phyloP scores from a whole-genome alignment of 2,113 vertebrate species.

The Camarhynchus parvulus region DNA sequence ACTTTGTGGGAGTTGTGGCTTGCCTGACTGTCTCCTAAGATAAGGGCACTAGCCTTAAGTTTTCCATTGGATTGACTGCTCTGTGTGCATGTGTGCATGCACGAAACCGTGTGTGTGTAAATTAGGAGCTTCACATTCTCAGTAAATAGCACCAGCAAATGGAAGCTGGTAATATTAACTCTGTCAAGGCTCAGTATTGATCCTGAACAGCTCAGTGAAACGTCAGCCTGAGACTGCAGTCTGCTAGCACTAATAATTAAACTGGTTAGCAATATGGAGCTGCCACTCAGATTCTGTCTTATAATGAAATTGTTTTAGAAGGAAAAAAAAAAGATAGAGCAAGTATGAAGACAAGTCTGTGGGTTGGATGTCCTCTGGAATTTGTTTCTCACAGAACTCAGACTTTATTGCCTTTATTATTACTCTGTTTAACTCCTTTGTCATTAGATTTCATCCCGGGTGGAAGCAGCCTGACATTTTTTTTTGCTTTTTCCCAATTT shows the following conservation, averaged over 20 bases:
- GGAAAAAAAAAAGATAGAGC: neutral
- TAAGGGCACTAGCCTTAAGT: conserved; percentile 38
- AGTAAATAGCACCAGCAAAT: conserved; percentile 65
- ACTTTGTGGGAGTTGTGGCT: conserved; percentile 47
- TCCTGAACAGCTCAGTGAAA: conserved; percentile 45
- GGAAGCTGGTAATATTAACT: conserved; percentile 69
- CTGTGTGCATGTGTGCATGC: neutral
- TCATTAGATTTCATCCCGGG: neutral
- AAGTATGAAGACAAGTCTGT: neutral
- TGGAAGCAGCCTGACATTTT: neutral
- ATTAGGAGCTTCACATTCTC: conserved; percentile 51
- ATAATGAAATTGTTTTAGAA: conserved; percentile 34
- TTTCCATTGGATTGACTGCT: conserved; percentile 46
- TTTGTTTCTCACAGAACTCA: neutral
- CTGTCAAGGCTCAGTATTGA: conserved; percentile 67
- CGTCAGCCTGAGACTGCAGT: conserved; percentile 42
- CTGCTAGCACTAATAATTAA: conserved; percentile 62
- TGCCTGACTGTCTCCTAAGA: conserved; percentile 34
- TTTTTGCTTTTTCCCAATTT: neutral
- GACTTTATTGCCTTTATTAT: conserved; percentile 30
- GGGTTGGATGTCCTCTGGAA: conserved; percentile 12
- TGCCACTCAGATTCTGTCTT: conserved; percentile 54
- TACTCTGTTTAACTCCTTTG: neutral
- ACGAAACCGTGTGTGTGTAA: conserved; percentile 22
- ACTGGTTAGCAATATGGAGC: conserved; percentile 67